Conservation (phyloP, 2,113 vertebrate species). For the Buteo buteo region DNA sequence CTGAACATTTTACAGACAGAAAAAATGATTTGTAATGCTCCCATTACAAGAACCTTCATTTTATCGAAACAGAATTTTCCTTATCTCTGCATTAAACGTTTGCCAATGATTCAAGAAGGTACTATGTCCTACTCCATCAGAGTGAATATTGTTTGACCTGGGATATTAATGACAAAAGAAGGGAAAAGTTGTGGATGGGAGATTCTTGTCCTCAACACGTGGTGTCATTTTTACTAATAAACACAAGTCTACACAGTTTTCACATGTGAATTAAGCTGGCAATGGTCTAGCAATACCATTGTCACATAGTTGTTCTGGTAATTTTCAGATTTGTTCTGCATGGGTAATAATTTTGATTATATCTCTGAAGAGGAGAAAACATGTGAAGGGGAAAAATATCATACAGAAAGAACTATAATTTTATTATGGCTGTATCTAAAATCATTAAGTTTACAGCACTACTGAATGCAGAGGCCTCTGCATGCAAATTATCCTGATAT, state of each 20-base stretch:
- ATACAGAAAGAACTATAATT: background rate
- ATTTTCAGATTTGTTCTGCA: conserved; percentile 16
- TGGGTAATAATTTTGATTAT: background rate
- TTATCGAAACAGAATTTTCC: background rate
- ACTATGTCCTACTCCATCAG: background rate
- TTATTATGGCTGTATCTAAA: background rate
- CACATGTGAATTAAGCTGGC: background rate
- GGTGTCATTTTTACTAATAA: background rate
- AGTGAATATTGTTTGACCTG: background rate
- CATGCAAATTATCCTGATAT: conserved; percentile 8
- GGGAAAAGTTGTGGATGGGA: background rate
- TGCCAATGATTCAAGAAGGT: background rate
- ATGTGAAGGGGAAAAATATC: background rate
- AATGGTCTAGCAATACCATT: background rate
- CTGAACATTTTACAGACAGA: background rate
- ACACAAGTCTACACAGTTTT: background rate
- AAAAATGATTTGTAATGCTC: background rate
- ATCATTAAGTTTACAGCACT: background rate
- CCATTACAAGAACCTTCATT: background rate
- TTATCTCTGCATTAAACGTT: background rate
- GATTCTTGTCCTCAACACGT: background rate
- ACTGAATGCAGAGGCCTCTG: background rate
- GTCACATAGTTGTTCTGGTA: background rate
- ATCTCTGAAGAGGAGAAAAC: background rate
- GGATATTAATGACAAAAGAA: background rate